Base-by-base conservation (phyloP, 2,888 invertebrate genomes). In the Eupithecia inturbata region DNA sequence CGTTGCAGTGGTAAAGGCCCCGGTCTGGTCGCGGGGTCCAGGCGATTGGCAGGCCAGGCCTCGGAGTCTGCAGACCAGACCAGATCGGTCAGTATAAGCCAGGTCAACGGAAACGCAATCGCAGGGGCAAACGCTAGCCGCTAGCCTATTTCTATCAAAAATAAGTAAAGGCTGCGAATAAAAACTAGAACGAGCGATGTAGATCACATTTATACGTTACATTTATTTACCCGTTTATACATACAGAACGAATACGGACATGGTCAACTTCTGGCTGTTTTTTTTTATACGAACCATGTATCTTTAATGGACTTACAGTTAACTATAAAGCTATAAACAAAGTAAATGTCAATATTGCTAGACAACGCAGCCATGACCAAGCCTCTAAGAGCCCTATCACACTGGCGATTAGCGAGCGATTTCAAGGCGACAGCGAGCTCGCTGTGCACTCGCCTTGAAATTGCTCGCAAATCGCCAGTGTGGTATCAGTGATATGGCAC, bases 41-140 rank as follows among this genome's bases (percentile, higher is more conserved):
- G 90, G 89, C 75, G 91, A 89, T 79, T 88, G 91, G 89, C 91
- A 88, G 91, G 90, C 93, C 92, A 90, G 91, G 83, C 89, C 90
- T 88, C 89, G 85, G 86, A 82, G 85, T 88, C 93, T 94, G 75
- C 71, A 60, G 67, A 74, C 73, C 70, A 68, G 67, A 68, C 64
- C 71, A 77, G 70, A 77, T 72, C 62, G 74, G 70, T 80, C 68
- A 76, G 73, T 73, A 66, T n/a, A 33, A 64, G 67, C 70, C 31
- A 76, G 70, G 62, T 62, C 57, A 72, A 68, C 36, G 73, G 78
- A 75, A 75, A 77, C 1, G 12, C 31, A 64, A 68, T 75, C 74
- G 77, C 77, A 74, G 70, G 60, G 71, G 68, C 41, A 60, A 39
- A 53, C 64, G 68, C 71, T 28, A 74, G 63, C 12, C n/a, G 36